These are phyloP conservation scores for Argya squamiceps DNA, from an alignment of 2,797 vertebrate species.

Conservation along the genomic window DNA sequence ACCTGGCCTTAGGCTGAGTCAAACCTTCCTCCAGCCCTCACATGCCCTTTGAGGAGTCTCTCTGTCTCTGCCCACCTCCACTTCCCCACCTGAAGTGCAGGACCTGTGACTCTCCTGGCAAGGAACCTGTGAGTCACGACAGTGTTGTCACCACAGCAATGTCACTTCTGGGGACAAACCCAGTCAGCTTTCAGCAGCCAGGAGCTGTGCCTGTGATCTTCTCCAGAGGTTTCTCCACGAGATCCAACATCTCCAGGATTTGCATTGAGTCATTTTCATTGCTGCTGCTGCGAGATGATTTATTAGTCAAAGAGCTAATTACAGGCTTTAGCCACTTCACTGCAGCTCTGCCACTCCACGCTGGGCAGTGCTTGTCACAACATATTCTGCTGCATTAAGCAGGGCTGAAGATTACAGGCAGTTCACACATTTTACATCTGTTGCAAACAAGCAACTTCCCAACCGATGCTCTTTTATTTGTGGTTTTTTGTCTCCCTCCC, in stretches of 20 bases:
- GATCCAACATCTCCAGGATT: neutral
- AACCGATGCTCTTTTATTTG: neutral
- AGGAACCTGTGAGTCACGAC: fast-evolving
- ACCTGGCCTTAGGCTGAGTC: neutral
- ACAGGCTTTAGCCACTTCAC: slow-evolving; percentile 20
- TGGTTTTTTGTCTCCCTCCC: neutral
- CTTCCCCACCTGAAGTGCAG: neutral
- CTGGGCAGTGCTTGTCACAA: neutral
- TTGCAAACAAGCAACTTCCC: slow-evolving; percentile 7
- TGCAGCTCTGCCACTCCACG: neutral
- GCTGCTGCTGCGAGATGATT: neutral
- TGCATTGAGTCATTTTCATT: neutral
- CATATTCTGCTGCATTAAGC: slow-evolving; percentile 54
- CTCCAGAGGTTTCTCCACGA: neutral
- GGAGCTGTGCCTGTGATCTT: neutral
- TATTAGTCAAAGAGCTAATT: slow-evolving; percentile 51
- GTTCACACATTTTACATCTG: slow-evolving; percentile 32
- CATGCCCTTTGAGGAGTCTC: neutral
- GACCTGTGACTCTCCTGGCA: neutral
- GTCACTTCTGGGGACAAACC: neutral
- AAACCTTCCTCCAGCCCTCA: neutral
- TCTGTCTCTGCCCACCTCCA: neutral
- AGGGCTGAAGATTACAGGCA: neutral
- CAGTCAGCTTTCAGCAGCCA: neutral
- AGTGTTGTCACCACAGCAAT: fast-evolving